Evolutionary conservation across 2,888 invertebrate species (phyloP).

Genomic region (Cryptus armator): DNA sequence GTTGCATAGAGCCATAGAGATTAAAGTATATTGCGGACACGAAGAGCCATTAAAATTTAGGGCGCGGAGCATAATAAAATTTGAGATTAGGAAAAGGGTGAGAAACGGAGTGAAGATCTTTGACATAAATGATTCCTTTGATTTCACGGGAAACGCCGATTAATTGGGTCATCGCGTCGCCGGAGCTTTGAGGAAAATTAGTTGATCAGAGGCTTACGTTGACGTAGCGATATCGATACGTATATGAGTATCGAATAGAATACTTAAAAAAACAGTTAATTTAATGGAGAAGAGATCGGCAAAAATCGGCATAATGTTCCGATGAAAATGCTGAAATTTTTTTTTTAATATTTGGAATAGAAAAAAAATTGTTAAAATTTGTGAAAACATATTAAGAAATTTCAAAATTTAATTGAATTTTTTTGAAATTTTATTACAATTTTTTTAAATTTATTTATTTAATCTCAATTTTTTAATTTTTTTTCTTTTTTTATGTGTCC

Average conservation of each 20-base stretch:
- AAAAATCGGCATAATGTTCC: no score
- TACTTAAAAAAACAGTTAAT: no score
- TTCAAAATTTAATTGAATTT: no score
- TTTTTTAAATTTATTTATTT: no score
- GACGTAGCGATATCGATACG: background rate
- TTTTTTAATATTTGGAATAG: no score
- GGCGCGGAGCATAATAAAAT: background rate
- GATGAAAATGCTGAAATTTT: no score
- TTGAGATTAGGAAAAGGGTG: background rate
- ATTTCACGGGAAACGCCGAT: constrained; percentile 46
- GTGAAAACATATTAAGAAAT: no score
- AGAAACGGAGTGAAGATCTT: background rate
- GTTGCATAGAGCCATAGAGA: background rate
- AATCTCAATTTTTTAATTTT: no score
- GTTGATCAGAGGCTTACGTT: constrained; percentile 7
- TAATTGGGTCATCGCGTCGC: constrained; percentile 39
- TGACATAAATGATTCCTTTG: constrained; percentile 59
- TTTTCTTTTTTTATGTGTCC: no score
- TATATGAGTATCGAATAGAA: background rate
- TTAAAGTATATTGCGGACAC: background rate
- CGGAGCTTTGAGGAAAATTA: constrained; percentile 23
- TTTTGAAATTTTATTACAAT: no score
- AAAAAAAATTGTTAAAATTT: no score
- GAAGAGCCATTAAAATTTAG: constrained; percentile 15
- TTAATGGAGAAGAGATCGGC: no score